Conservation (phyloP, 2,888 invertebrate genomes). For the Ctenicera cuprea region DNA sequence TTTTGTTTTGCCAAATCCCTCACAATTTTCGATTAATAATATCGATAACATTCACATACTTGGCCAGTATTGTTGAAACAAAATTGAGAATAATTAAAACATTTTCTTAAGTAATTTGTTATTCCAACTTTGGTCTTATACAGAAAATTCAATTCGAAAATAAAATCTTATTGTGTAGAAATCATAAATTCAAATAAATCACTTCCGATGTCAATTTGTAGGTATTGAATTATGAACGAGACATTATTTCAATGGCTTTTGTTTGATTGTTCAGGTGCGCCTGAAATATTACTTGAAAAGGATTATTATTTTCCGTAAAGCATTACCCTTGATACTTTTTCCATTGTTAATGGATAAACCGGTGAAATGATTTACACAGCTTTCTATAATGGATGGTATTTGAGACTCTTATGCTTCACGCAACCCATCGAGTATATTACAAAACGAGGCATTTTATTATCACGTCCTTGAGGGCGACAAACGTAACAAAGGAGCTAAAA, state of each 20-base stretch:
- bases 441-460: no score
- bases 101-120: no score
- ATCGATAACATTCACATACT: no score
- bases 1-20: not conserved
- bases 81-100: no score
- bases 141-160: not conserved
- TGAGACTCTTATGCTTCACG: not conserved
- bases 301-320: not conserved
- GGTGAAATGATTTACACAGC: not conserved
- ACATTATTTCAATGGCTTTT: slow-evolving; percentile 1
- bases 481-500: no score
- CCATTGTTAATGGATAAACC: not conserved
- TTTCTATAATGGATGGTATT: not conserved
- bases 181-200: slow-evolving; percentile 1
- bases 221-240: slow-evolving; percentile 3
- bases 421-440: not conserved
- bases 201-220: slow-evolving; percentile 1
- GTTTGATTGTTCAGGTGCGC: not conserved
- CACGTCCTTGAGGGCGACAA: no score
- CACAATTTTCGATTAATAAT: not conserved
- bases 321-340: slow-evolving; percentile 5
- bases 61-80: no score
- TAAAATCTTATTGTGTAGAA: not conserved
- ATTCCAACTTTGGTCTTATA: not conserved
- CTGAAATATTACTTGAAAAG: slow-evolving; percentile 1